Evolutionary conservation across 2,113 vertebrate species (phyloP), one percentile per base, ranked within the genome.

Genomic region (Gymnocephalus cernua): DNA sequence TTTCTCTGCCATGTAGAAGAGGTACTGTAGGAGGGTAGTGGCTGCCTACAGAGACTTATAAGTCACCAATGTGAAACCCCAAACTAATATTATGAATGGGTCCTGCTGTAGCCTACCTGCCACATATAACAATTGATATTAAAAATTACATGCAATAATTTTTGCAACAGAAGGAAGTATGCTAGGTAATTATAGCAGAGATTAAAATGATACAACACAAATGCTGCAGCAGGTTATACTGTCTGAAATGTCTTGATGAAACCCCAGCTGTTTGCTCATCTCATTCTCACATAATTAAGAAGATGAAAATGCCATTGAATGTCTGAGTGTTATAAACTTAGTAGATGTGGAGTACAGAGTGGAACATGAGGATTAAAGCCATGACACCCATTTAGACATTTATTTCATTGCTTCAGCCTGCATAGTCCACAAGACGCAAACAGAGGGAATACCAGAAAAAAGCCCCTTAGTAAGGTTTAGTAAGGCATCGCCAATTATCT

Each of bases 301-400:
- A 44, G 41, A 62, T 59, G 56, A 57, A 87, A 82, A 75, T 86
- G 79, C 62, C 68, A 74, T 9, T 86, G 41, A 86, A 81, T 81
- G 68, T 70, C 61, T 23, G 14, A 14, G n/a, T 16, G 27, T 68
- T 15, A 74, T 21, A 72, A 67, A 10, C n/a, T 73, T 59, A 10
- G 27, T 35, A 51, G 23, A 57, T 64, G 64, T 29, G 47, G 23
- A 58, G 54, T 10, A 21, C 25, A 41, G 18, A 47, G 21, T 54
- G 2, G 15, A 58, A 44, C 11, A 27, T 38, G 9, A 47, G 16
- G 44, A 8, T 73, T 50, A 67, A 25, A 62, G 5, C 51, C 4
- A 32, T 29, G 29, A 29, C 29, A 4, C 29, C 29, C 29, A 29
- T 64, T 69, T 35, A 48, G 4, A 13, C 19, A 3, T 63, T 45